Evolutionary conservation across 2,797 vertebrate species (phyloP), one percentile per base, ranked within the genome.

Genomic region (Streptopelia turtur): DNA sequence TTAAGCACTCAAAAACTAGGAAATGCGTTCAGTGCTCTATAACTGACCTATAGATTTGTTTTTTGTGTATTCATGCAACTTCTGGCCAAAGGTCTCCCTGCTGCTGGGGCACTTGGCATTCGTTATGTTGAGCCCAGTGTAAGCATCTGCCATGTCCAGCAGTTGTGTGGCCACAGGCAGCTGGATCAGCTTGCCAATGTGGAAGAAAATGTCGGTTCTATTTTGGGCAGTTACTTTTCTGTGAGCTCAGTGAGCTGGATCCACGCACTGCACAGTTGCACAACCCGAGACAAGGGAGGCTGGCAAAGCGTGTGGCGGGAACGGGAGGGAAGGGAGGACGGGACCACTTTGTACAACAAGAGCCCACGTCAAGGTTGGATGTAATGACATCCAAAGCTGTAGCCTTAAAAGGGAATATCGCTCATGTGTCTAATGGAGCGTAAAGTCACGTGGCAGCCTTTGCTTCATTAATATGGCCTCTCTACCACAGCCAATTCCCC

Each of bases 181-280:
- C 0, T 5, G 33, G 50, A 15, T 28, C 76, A 76, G 33, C 24
- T 41, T 20, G 10, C 47, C 1, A 0, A 6, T 27, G 77, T 5
- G 11, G 59, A 25, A 70, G 55, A 66, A 69, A 69, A 61, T 7
- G 10, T 9, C 5, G 0, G 8, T 16, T 85, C 59, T 35, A 10
- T 55, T 52, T 59, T 47, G 52, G 18, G 22, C 35, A 60, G 47
- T 33, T 70, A 9, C 23, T 63, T 30, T 60, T 33, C 50, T 23
- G 0, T 4, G 45, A 65, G 59, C 53, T 75, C 39, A 16, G n/a
- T 10, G 64, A 70, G 31, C 49, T 74, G 68, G 43, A 64, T 52
- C 37, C 24, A 6, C 5, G 43, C 65, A 8, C 9, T 24, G 45
- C 23, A 25, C 52, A 37, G 49, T 7, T 43, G 45, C 33, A 45